phyloP scores from a whole-genome alignment of 1,140 invertebrate species.

The Nilaparvata lugens region DNA sequence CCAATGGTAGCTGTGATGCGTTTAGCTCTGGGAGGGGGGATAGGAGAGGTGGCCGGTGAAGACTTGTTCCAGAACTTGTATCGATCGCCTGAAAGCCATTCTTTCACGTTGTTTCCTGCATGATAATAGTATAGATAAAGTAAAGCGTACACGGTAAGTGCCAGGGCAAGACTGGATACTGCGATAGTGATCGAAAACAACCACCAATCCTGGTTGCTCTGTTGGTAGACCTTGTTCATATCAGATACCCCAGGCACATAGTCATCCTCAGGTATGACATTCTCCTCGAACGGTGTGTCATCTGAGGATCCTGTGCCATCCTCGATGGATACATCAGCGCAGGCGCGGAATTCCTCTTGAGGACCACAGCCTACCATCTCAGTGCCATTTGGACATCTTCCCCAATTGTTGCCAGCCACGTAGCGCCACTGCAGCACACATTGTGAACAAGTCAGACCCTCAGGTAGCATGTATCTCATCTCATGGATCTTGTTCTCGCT shows the following conservation, averaged over 20 bases:
- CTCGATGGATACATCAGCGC: constrained; percentile 68
- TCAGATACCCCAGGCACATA: not conserved
- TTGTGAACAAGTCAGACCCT: constrained; percentile 57
- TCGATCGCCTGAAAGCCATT: constrained; percentile 32
- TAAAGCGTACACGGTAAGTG: constrained; percentile 6
- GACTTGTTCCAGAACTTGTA: constrained; percentile 13
- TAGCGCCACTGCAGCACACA: constrained; percentile 78
- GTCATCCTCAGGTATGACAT: not conserved
- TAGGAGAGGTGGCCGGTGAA: constrained; percentile 32
- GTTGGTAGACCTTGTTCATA: not conserved
- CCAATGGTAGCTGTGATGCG: not conserved
- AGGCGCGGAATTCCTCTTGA: constrained; percentile 80
- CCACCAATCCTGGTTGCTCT: not conserved
- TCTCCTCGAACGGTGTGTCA: constrained; percentile 26
- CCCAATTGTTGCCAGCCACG: constrained; percentile 72
- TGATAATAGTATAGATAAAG: constrained; percentile 36
- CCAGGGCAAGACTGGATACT: constrained; percentile 1
- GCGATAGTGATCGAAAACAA: constrained; percentile 13
- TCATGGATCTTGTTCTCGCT: constrained; percentile 70
- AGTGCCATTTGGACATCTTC: constrained; percentile 57
- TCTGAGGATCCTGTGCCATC: constrained; percentile 35
- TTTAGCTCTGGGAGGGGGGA: constrained; percentile 41
- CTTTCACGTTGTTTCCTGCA: constrained; percentile 27
- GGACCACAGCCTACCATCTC: constrained; percentile 70
- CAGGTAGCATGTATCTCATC: constrained; percentile 57